phyloP scores from a whole-genome alignment of 2,888 invertebrate species.

The Vannuccia rotundouncinata region DNA sequence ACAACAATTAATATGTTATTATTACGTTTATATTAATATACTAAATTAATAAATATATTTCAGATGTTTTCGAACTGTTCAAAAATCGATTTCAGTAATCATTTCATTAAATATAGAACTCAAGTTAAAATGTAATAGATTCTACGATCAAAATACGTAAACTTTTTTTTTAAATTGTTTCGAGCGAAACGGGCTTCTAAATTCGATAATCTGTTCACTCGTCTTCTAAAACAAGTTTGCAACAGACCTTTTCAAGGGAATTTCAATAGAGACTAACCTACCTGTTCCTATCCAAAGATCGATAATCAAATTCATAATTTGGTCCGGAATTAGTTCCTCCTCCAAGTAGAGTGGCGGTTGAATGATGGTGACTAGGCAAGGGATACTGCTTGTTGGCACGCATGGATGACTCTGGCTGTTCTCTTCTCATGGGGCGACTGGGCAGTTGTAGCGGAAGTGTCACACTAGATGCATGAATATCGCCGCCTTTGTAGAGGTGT shows the following conservation, averaged over 20 bases:
- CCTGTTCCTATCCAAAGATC: slow-evolving; percentile 6
- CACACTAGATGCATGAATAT: not conserved
- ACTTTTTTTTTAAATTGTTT: no score
- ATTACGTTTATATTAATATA: no score
- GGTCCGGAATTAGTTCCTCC: not conserved
- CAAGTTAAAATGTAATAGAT: no score
- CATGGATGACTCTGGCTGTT: not conserved
- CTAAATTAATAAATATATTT: no score
- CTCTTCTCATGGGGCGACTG: not conserved
- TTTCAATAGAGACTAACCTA: not conserved
- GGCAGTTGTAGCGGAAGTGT: not conserved
- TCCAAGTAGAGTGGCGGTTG: slow-evolving; percentile 5
- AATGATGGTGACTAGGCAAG: not conserved
- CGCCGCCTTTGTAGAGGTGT: not conserved
- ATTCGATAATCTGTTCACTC: no score
- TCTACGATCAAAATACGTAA: no score
- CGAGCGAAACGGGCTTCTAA: no score
- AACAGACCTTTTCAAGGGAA: not conserved
- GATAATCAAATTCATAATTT: not conserved
- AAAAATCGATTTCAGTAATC: no score
- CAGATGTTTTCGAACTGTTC: no score
- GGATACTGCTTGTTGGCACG: not conserved
- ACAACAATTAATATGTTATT: no score
- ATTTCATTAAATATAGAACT: no score
- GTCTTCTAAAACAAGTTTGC: not conserved